Evolutionary conservation across 2,888 invertebrate genomes (phyloP).

Genomic region (Gari tellinella): DNA sequence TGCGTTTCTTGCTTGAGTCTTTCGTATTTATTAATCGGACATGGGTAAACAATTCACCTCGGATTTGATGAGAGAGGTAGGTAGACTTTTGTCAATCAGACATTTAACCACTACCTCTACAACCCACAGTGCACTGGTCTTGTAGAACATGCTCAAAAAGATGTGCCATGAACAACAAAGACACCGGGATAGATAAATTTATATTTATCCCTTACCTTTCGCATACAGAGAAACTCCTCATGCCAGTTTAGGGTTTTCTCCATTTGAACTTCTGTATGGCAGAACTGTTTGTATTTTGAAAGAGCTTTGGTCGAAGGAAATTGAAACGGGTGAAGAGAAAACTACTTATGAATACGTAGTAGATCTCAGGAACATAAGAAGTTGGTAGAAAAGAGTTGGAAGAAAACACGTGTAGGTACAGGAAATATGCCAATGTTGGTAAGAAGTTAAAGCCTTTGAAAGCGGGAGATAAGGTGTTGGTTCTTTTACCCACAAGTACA

Average conservation of each 20-base stretch:
- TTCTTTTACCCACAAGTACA: slow-evolving; percentile 60
- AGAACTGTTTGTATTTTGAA: slow-evolving; percentile 46
- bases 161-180: slow-evolving; percentile 44
- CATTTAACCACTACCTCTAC: slow-evolving; percentile 54
- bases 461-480: slow-evolving; percentile 54
- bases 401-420: slow-evolving; percentile 18
- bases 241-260: slow-evolving; percentile 48
- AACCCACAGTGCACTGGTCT: slow-evolving; percentile 58
- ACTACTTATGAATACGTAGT: slow-evolving; percentile 27
- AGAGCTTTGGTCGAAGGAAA: neutral
- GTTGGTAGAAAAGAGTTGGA: slow-evolving; percentile 21
- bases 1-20: no score
- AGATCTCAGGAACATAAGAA: slow-evolving; percentile 40
- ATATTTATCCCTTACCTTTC: slow-evolving; percentile 51
- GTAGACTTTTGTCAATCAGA: slow-evolving; percentile 16
- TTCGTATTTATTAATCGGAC: no score
- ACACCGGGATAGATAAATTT: slow-evolving; percentile 58
- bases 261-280: slow-evolving; percentile 60
- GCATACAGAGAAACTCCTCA: slow-evolving; percentile 59
- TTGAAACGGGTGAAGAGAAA: slow-evolving; percentile 1
- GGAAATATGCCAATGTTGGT: slow-evolving; percentile 46
- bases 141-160: slow-evolving; percentile 51
- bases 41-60: slow-evolving; percentile 61
- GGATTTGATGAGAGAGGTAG: slow-evolving; percentile 49
- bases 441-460: slow-evolving; percentile 24